phyloP scores from a whole-genome alignment of 2,797 vertebrate species.

The Rhyacichthys aspro region DNA sequence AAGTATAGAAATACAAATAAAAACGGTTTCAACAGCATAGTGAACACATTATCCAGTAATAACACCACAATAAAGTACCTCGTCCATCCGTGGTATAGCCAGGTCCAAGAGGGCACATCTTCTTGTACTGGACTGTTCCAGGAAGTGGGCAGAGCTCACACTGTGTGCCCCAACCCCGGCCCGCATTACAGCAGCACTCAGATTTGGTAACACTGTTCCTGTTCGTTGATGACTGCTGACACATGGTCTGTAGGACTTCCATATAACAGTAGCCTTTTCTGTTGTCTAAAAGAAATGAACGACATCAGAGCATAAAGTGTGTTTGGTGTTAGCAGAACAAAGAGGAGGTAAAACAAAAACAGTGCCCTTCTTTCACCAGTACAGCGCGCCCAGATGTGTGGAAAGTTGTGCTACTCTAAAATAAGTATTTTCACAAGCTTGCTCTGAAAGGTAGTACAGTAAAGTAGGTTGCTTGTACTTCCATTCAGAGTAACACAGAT shows the following conservation, averaged over 20 bases:
- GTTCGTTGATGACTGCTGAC: conserved; percentile 89
- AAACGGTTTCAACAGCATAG: too few relatives aligned
- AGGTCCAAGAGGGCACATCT: conserved; percentile 91
- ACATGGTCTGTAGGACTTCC: conserved; percentile 90
- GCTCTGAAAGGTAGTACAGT: too few relatives aligned
- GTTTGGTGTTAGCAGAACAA: not conserved
- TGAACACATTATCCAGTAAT: not conserved
- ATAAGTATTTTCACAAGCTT: too few relatives aligned
- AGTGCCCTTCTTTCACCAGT: too few relatives aligned
- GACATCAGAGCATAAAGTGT: not conserved
- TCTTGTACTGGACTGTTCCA: conserved; percentile 89
- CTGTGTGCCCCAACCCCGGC: conserved; percentile 89
- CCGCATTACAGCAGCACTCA: conserved; percentile 90
- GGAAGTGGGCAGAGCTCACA: conserved; percentile 94
- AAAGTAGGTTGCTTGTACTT: too few relatives aligned
- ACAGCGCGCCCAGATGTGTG: too few relatives aligned
- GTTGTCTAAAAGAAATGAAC: conserved; percentile 79
- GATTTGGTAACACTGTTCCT: conserved; percentile 89
- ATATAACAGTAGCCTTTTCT: conserved; percentile 90
- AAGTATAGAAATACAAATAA: not conserved
- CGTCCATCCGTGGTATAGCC: conserved; percentile 91
- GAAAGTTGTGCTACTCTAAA: too few relatives aligned
- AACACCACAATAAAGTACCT: conserved; percentile 71
- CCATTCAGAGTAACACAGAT: too few relatives aligned
- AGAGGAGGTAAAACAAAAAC: too few relatives aligned